Conservation (phyloP, 2,888 invertebrate genomes). For the Mimas tiliae region DNA sequence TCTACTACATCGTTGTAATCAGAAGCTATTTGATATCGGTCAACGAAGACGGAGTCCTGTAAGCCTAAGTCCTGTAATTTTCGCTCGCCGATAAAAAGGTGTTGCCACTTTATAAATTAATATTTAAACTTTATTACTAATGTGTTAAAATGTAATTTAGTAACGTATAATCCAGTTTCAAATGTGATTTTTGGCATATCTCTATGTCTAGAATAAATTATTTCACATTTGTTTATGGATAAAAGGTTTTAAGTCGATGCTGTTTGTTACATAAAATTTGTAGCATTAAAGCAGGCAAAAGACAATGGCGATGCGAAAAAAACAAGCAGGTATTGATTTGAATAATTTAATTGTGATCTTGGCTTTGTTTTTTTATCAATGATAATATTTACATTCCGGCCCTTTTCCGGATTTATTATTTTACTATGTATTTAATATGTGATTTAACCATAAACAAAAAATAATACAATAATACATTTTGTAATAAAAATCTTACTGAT, state of each 20-base stretch:
- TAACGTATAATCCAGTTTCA: conserved; percentile 18
- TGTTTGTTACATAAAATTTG: too few species aligned
- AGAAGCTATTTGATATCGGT: conserved; percentile 77
- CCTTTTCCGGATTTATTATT: neutral
- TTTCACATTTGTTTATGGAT: conserved; percentile 1
- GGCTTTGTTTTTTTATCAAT: neutral
- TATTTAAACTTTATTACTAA: neutral
- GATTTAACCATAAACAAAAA: neutral
- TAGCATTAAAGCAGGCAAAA: neutral
- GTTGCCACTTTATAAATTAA: neutral
- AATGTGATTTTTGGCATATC: conserved; percentile 27
- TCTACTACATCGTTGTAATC: conserved; percentile 76
- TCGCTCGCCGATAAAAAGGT: neutral
- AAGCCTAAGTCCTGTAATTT: too few species aligned
- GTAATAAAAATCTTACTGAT: neutral
- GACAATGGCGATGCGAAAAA: neutral
- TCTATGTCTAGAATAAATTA: conserved; percentile 2
- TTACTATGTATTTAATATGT: neutral
- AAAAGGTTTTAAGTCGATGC: too few species aligned
- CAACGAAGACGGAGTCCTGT: conserved; percentile 76
- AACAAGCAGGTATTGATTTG: too few species aligned
- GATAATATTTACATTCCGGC: neutral
- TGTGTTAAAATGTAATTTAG: conserved; percentile 3
- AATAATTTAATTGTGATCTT: too few species aligned
- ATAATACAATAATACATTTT: neutral